Base-by-base conservation (phyloP, 2,113 vertebrate species). In the Megaceryle torquata region DNA sequence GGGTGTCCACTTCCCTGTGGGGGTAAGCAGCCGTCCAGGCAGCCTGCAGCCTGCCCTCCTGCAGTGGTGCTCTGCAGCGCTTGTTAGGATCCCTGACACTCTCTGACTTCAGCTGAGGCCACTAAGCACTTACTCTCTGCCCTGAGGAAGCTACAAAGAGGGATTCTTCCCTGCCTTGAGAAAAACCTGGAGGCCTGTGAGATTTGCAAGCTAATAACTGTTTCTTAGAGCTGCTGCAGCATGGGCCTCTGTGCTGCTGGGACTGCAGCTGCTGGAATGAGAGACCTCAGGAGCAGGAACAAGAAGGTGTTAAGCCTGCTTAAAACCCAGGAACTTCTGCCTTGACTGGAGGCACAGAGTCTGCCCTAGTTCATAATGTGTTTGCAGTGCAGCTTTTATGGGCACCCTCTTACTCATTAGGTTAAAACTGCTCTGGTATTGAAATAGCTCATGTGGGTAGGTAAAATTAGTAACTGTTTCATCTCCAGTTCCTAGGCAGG, bases 31-130 rank as follows among this genome's bases (percentile, higher is more conserved):
- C 51, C 12, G 13, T 0, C 10, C 0, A 1, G 43, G 5, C 4
- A 70, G 69, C 11, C 75, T 0, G 0, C 53, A 81, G 68, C 15
- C 48, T 39, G 39, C 25, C 11, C 80, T 29, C 44, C 63, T 20
- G 48, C 63, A 59, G 48, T 15, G 2, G 28, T 56, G 53, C 43
- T 29, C 64, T 0, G 0, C 60, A 26, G 59, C 0, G 7, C 64
- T 76, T 10, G 0, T 33, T 71, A 83, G 91, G 72, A 61, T 54
- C 79, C n/a, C 39, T 2, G 3, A 5, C 10, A 3, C 85, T 51
- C 69, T 69, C 78, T 88, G 63, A 5, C 35, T 81, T 72, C 67
- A 51, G 63, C 63, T 56, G 70, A 67, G 44, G 43, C 35, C 4
- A 10, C 20, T 41, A 83, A 67, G 15, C 28, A 10, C 6, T 24